Evolutionary conservation across 37 sponge, comb jelly and placozoan species (phyloP), one percentile per base, ranked within the genome.

Genomic region (Chondrosia reniformis): DNA sequence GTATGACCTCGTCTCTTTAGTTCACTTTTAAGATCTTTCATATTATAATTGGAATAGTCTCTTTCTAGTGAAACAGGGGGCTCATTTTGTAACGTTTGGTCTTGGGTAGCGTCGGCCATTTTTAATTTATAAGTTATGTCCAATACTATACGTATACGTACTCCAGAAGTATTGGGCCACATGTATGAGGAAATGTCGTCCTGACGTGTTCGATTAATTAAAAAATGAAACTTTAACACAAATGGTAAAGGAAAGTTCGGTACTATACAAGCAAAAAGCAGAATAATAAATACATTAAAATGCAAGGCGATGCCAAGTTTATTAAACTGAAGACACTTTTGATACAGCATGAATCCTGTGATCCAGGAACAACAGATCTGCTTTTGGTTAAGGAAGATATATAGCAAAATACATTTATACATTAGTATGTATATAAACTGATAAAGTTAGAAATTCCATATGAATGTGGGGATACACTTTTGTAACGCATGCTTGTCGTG

Each of bases 401-500:
- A 19, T 25, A 25, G 63, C 9, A 25, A 64, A 32, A 64, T 36
- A 64, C 43, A 34, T 39, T 24, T n/a, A 34, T 39, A 40, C 72
- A 40, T 25, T 22, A 41, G 24, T 39, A 34, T 25, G 41, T 25
- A 69, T 39, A 34, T 25, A 40, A 36, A 69, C 72, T 43, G 21
- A 69, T 13, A 40, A 24, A 40, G 41, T 2, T 39, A 17, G 44
- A 41, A 49, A 10, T 19, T 10, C 52, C 52, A 49, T 15, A 49
- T 10, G 17, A 31, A 33, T 36, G 41, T 39, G 22, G 42, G 72
- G 72, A 69, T 69, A 69, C 72, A 89, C 49, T 74, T 81, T 5
- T 81, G 45, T 4, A 89, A 61, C n/a, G 77, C 57, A 2, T 49
- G 27, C 33, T 61, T 81, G 79, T 89, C 89, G 0, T 49, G 61